These are phyloP conservation scores for Mugil cephalus DNA, from an alignment of 2,113 vertebrate genomes.

Conservation along the genomic window DNA sequence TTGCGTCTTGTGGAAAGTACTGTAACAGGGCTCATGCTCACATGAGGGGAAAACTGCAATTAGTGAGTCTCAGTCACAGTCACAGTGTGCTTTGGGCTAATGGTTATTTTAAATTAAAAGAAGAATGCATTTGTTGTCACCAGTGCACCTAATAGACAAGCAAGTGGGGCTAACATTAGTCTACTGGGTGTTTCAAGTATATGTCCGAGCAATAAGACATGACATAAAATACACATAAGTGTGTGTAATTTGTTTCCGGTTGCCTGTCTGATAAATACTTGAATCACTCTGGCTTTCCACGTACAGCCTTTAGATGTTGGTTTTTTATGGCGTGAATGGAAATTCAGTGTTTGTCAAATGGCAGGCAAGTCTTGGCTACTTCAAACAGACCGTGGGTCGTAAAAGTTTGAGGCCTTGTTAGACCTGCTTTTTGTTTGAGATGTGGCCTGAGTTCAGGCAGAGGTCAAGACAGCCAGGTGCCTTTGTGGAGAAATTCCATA, in stretches of 20 bases:
- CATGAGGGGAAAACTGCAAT: background rate
- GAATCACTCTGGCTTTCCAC: background rate
- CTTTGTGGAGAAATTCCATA: constrained; percentile 13
- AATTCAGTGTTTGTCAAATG: constrained; percentile 67
- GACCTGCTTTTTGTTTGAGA: constrained; percentile 79
- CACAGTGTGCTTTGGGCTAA: background rate
- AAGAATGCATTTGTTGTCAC: too few relatives aligned
- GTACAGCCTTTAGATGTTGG: constrained; percentile 19
- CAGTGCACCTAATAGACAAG: too few relatives aligned
- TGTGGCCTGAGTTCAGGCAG: constrained; percentile 72
- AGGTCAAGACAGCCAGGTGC: constrained; percentile 81
- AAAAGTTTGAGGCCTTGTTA: constrained; percentile 77
- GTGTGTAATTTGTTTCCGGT: too few relatives aligned
- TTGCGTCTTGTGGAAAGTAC: background rate
- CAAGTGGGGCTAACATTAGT: background rate
- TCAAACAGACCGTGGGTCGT: constrained; percentile 78
- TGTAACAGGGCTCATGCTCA: background rate
- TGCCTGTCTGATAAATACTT: background rate
- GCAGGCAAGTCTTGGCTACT: constrained; percentile 71
- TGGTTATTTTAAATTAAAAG: too few relatives aligned
- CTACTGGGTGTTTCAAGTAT: background rate
- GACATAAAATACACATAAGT: too few relatives aligned
- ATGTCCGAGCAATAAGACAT: too few relatives aligned
- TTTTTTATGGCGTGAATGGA: constrained; percentile 25
- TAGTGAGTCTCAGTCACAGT: constrained; percentile 5